Percentiles rank a stretch among this genome's conserved stretches.
Evolutionary conservation across 2,797 vertebrate species (phyloP).

Genomic region (Todus mexicanus): DNA sequence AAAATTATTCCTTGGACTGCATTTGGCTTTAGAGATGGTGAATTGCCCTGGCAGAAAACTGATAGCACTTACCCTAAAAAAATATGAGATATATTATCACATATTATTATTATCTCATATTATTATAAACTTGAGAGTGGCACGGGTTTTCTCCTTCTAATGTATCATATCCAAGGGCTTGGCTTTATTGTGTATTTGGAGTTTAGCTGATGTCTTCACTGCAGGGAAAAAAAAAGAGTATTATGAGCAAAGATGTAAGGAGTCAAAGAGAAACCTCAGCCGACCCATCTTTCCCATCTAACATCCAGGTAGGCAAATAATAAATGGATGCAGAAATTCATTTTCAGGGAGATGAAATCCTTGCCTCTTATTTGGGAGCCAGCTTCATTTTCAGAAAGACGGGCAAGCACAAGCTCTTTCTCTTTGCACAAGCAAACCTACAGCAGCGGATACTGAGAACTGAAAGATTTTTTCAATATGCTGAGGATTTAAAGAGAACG

Average conservation of each 20-base stretch:
- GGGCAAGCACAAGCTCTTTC: background rate
- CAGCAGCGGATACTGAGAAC: no score
- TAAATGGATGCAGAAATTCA: background rate
- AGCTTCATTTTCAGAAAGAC: background rate
- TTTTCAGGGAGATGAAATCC: background rate
- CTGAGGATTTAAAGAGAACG: no score
- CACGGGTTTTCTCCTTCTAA: background rate
- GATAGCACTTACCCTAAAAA: background rate
- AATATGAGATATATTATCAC: no score
- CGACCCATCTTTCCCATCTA: background rate
- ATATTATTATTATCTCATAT: no score
- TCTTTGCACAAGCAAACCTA: no score
- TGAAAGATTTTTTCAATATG: no score
- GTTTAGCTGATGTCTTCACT: background rate
- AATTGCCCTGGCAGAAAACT: background rate
- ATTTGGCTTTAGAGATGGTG: background rate
- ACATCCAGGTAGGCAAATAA: background rate
- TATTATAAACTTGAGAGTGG: background rate
- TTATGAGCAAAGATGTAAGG: background rate
- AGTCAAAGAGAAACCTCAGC: background rate
- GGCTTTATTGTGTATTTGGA: background rate
- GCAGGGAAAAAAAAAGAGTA: background rate
- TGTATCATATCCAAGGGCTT: background rate
- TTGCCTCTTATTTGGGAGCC: background rate
- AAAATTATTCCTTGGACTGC: background rate